Evolutionary conservation across 2,113 vertebrate species (phyloP).

Genomic region (Scortum barcoo): DNA sequence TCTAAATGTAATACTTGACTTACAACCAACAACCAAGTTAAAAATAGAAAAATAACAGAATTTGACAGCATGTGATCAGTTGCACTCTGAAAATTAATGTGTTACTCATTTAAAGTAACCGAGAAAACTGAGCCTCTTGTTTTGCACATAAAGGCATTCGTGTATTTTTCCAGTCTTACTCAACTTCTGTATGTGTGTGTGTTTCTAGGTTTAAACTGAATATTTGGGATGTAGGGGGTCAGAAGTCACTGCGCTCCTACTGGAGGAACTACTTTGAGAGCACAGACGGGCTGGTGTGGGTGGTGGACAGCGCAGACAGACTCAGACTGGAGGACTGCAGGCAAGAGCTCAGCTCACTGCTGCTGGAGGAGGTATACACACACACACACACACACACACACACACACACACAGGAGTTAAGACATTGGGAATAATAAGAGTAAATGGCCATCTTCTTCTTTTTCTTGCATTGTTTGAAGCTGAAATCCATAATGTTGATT

Average conservation of each 20-base stretch:
- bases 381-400: slow-evolving; percentile 16
- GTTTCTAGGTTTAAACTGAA: slow-evolving; percentile 90
- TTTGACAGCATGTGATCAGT: too few relatives aligned
- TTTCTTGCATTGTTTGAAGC: not conserved
- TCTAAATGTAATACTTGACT: not conserved
- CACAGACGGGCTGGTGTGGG: slow-evolving; percentile 95
- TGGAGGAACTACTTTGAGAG: slow-evolving; percentile 97
- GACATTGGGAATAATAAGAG: not conserved
- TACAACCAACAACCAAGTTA: not conserved
- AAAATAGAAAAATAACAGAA: too few relatives aligned
- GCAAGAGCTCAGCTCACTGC: slow-evolving; percentile 86
- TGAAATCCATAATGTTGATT: not conserved
- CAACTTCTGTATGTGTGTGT: not conserved
- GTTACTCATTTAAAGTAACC: too few relatives aligned
- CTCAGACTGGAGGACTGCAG: slow-evolving; percentile 90
- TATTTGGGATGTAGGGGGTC: slow-evolving; percentile 95
- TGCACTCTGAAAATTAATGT: too few relatives aligned
- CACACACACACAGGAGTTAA: slow-evolving; percentile 6
- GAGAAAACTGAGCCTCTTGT: too few relatives aligned
- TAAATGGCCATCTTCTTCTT: not conserved
- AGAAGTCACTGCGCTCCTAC: slow-evolving; percentile 94
- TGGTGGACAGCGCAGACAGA: slow-evolving; percentile 93
- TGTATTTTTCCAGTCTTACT: not conserved
- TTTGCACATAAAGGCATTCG: not conserved
- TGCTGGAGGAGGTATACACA: slow-evolving; percentile 89